Evolutionary conservation across 2,888 invertebrate genomes (phyloP), one percentile per base, ranked within the genome.

Genomic region (Hydraecia micacea): DNA sequence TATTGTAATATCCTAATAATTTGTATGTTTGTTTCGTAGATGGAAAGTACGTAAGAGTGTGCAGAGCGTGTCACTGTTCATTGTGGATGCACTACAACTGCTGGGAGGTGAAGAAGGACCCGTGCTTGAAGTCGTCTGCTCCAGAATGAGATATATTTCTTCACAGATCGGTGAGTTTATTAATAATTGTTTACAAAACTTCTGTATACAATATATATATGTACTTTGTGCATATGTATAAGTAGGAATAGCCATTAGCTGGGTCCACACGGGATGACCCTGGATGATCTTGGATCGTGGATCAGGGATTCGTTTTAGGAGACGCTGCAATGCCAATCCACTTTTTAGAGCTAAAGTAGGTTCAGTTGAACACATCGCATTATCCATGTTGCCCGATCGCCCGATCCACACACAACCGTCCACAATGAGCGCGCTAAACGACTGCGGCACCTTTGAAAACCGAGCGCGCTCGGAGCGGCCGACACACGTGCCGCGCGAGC

Each of bases 41-140:
- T 99, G 99, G 99, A 99, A 99, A 91, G 99, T 99, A 91, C 97
- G 99, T 55, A 99, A 99, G 95, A 99, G 99, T 93, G 99, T 99
- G 0, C 99, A 99, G 92, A 99, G 99, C 91, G 98, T 99, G 15
- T 98, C 99, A 81, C 97, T 99, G 28, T 99, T 99, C 94, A 99
- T 99, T 81, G 99, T 99, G 32, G 99, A 99, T 92, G 99, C 99
- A 89, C 96, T 99, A 42, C 99, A 99, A 91, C 95, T 99, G 81
- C 97, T 99, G 74, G 99, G 99, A 0, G 99, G 99, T 0, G 98
- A 98, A 89, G 99, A 99, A 88, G 99, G 99, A 0, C 99, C 99
- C 0, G 98, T 99, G 0, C 96, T 99, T 71, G 99, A 99, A 94
- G 98, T 98, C 88, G 99, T 98, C 89, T 99, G 98, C 97, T 99